Conservation (phyloP, 2,797 vertebrate species). For the Hylomyscus alleni region DNA sequence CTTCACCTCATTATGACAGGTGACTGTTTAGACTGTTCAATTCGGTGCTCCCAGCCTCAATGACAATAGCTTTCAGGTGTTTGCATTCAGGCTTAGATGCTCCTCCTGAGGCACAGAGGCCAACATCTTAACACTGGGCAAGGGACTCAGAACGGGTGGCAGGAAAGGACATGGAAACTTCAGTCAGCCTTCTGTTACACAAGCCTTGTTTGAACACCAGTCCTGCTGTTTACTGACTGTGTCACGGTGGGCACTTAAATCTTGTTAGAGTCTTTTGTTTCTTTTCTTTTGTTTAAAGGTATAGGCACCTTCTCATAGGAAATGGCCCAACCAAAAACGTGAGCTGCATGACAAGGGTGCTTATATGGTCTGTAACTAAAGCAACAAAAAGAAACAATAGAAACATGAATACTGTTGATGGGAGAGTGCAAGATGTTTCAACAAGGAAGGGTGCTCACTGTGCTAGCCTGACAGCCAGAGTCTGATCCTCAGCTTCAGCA, state of each 20-base stretch:
- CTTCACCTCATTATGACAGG: accelerated
- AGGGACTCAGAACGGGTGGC: not conserved
- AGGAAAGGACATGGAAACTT: accelerated
- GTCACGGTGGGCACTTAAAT: no score
- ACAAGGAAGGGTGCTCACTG: not conserved
- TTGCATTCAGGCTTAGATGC: not conserved
- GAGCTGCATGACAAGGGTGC: not conserved
- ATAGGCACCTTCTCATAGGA: not conserved
- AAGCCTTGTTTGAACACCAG: not conserved
- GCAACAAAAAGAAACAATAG: not conserved
- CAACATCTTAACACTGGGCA: accelerated
- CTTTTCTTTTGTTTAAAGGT: not conserved
- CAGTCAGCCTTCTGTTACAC: accelerated
- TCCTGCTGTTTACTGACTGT: accelerated
- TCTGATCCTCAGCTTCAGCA: not conserved
- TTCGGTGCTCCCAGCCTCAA: not conserved
- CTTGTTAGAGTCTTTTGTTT: not conserved
- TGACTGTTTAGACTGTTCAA: not conserved
- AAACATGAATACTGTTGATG: not conserved
- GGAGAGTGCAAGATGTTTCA: not conserved
- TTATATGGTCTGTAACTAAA: not conserved
- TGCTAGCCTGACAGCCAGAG: not conserved
- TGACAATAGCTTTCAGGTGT: not conserved
- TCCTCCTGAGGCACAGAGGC: not conserved
- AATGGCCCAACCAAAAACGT: not conserved